phyloP scores from a whole-genome alignment of 1,140 invertebrate species.

The Copidosoma floridanum region DNA sequence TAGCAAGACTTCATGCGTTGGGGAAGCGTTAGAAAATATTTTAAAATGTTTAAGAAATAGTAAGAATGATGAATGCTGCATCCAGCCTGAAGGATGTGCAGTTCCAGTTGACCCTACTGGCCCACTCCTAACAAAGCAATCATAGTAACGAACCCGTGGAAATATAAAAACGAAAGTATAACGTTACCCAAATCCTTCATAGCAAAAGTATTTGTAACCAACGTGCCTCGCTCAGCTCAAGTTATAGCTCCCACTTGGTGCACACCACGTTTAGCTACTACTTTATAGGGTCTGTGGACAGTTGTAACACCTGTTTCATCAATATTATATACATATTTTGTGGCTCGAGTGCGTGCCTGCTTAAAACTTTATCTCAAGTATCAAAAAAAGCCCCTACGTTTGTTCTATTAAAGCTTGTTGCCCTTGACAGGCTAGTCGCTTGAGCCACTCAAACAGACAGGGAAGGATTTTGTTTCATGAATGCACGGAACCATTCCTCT shows the following conservation, averaged over 20 bases:
- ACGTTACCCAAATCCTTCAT: constrained; percentile 43
- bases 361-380: too few species aligned
- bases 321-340: constrained; percentile 44
- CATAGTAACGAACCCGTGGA: constrained; percentile 35
- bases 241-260: constrained; percentile 46
- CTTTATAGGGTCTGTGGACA: constrained; percentile 47
- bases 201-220: constrained; percentile 42
- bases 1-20: constrained; percentile 20
- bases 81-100: constrained; percentile 19
- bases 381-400: too few species aligned
- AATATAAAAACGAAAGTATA: constrained; percentile 43
- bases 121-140: constrained; percentile 7
- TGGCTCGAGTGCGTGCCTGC: too few species aligned
- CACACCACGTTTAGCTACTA: constrained; percentile 40
- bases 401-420: too few species aligned
- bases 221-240: constrained; percentile 45
- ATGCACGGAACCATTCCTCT: too few species aligned
- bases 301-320: constrained; percentile 53
- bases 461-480: too few species aligned
- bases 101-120: background rate
- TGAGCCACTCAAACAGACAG: too few species aligned
- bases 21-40: background rate
- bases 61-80: background rate
- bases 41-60: constrained; percentile 25
- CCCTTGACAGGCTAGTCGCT: too few species aligned